Evolutionary conservation across 2,797 vertebrate genomes (phyloP), one percentile per base, ranked within the genome.

Genomic region (Propithecus perrieri): DNA sequence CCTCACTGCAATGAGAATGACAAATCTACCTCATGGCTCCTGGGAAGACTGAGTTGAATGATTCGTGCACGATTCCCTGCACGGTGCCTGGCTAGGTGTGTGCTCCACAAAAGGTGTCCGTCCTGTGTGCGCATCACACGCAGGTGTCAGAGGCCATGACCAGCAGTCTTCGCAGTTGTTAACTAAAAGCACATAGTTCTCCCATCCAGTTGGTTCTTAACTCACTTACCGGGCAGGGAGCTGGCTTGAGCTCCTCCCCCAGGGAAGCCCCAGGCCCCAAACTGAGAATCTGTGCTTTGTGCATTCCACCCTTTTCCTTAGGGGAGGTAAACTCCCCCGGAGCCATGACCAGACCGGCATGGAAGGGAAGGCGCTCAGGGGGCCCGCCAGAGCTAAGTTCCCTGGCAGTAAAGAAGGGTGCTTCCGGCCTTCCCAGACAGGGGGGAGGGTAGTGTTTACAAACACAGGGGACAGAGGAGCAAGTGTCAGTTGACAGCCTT

Each of bases 81-180:
- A 18, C 61, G 78, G 28, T 4, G 3, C 28, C 71, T 2, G 12
- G 53, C 28, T 3, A 50, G 26, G 26, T 24, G 3, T 0, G 0
- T 41, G 59, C 43, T 53, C 87, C 30, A 0, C n/a, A 43, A 53
- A 26, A 17, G 35, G 15, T 33, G 2, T 26, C 48, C 61, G 67
- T 55, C 38, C 43, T 53, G 35, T 0, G 1, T 38, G 14, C 35
- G 20, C 0, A 0, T 50, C 53, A 65, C 18, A 65, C 4, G 0
- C 41, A 55, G 38, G n/a, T 3, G 18, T 57, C 30, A 4, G 33
- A 53, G 10, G n/a, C 33, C 0, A 0, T 71, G 74, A 61, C 85
- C 7, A 43, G 35, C 43, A 12, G n/a, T 71, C 46, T 87, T 48
- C 11, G 2, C 59, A 86, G 48, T 30, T 17, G 13, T 8, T 83